Base-by-base conservation (phyloP, 2,113 vertebrate species). In the Odontophorus gujanensis region DNA sequence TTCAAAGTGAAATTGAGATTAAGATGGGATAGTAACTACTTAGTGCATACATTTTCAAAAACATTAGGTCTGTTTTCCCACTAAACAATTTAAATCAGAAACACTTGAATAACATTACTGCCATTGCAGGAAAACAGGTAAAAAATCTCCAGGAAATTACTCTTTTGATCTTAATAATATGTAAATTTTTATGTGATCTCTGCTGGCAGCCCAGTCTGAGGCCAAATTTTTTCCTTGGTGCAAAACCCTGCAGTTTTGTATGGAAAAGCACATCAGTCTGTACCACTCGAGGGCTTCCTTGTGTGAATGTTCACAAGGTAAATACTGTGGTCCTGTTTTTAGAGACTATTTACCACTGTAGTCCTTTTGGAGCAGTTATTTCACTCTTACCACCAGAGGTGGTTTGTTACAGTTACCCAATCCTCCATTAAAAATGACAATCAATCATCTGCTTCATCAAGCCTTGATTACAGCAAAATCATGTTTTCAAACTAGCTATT, bases 1-100 rank as follows among this genome's bases (percentile, higher is more conserved):
- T 90, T 94, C 86, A 72, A 93, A 97, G 94, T 71, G 53, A 95
- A 94, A 69, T 8, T 65, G 15, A 92, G 6, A 14, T 74, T 81
- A 91, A 65, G 13, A 15, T 63, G 26, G 30, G n/a, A 47, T 74
- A 78, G 22, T 68, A 81, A 76, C 3, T 20, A 79, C 61, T 73
- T 68, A 57, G 42, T 34, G 47, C 16, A 71, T 32, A 34, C 20
- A 67, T 81, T 78, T 21, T 6, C 26, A 5, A 57, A 59, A 69
- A 63, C 50, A 14, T 6, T n/a, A 74, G 89, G 19, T 15, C 26
- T 74, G 21, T 48, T 89, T 73, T 32, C 13, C 10, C 40, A 67
- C 24, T 34, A n/a, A 89, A 91, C 0, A 36, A 40, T 40, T 51
- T 81, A 15, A 87, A 93, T 8, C 38, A 76, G 12, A 34, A 92